phyloP scores from a whole-genome alignment of 2,113 vertebrate species.

The Pachypanchax playfairii region DNA sequence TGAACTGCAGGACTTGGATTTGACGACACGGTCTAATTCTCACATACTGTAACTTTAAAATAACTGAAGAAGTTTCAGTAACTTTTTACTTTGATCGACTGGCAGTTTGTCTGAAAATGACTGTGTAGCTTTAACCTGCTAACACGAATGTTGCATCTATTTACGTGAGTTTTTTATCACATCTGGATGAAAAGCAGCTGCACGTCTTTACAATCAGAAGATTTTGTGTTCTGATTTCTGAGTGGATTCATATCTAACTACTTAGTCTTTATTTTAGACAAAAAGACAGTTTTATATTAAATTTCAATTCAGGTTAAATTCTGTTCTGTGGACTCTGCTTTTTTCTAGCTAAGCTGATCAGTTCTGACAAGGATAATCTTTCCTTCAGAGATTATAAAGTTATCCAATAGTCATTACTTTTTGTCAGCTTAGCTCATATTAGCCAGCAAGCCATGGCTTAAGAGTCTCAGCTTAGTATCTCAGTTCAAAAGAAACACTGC shows the following conservation, averaged over 20 bases:
- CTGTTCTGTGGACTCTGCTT: constrained; percentile 46
- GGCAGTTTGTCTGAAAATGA: no score
- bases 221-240: no score
- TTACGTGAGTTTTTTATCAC: no score
- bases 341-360: constrained; percentile 68
- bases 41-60: no score
- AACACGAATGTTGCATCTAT: no score
- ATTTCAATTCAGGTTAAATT: constrained; percentile 47
- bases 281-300: constrained; percentile 13
- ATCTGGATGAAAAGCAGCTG: neutral
- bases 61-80: no score
- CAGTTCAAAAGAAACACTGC: constrained; percentile 75
- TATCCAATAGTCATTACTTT: constrained; percentile 81
- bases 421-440: constrained; percentile 79
- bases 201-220: neutral
- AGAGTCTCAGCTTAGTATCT: constrained; percentile 69
- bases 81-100: no score
- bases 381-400: constrained; percentile 76
- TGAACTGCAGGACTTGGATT: no score
- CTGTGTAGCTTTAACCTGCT: no score
- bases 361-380: constrained; percentile 79
- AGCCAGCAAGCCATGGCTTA: constrained; percentile 77
- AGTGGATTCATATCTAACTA: neutral
- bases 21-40: no score
- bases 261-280: constrained; percentile 3